These are phyloP conservation scores for Apogon talboti DNA, from an alignment of 2,797 vertebrate species.

Conservation along the genomic window DNA sequence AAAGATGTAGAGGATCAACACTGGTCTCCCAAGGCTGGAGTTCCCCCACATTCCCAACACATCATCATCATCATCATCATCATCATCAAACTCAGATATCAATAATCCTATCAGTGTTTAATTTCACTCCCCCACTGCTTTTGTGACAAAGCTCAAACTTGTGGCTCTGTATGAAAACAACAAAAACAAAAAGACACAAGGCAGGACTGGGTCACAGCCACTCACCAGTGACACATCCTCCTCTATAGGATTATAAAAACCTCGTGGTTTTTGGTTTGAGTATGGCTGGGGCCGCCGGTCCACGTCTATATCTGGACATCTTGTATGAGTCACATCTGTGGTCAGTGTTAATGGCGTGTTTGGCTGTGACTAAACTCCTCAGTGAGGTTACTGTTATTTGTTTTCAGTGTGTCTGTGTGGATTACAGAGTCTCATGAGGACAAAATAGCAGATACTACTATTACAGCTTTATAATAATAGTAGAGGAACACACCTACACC, in stretches of 20 bases:
- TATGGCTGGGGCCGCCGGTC: conserved; percentile 37
- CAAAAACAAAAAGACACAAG: conserved; percentile 13
- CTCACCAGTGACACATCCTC: conserved; percentile 2
- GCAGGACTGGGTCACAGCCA: conserved; percentile 31
- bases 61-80: not conserved
- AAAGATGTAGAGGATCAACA: conserved; percentile 8
- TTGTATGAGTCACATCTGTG: conserved; percentile 64
- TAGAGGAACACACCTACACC: not conserved
- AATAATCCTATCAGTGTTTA: too few relatives aligned
- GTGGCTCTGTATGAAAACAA: conserved; percentile 1
- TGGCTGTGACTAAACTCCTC: conserved; percentile 60
- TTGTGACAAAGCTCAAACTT: not conserved
- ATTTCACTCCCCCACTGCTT: not conserved
- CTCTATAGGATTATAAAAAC: conserved; percentile 53
- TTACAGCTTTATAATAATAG: conserved; percentile 6
- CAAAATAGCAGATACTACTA: not conserved
- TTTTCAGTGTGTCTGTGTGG: conserved; percentile 21
- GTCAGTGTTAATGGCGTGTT: conserved; percentile 18
- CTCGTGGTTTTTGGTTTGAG: conserved; percentile 45
- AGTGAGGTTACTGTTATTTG: conserved; percentile 30
- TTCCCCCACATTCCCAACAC: not conserved
- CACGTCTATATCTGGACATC: conserved; percentile 49
- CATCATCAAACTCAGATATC: too few relatives aligned
- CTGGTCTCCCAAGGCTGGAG: not conserved
- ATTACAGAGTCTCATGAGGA: conserved; percentile 21